These are phyloP conservation scores for Xenopus borealis DNA, from an alignment of 2,113 vertebrate genomes.

Conservation along the genomic window DNA sequence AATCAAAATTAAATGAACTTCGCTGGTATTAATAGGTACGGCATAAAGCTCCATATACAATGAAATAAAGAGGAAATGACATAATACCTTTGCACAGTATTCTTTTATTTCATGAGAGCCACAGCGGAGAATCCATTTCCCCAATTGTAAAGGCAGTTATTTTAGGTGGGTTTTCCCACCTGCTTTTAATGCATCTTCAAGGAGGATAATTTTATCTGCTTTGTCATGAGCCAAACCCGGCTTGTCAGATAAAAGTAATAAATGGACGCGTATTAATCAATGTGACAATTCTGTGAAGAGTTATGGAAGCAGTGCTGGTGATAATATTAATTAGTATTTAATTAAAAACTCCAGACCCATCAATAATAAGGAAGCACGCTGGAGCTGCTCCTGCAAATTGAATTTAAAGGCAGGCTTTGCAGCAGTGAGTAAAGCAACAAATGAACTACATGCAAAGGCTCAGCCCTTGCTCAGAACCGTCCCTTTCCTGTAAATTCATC, in stretches of 20 bases:
- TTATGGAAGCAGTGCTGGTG: slow-evolving; percentile 67
- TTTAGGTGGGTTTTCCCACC: slow-evolving; percentile 30
- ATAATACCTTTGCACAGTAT: slow-evolving; percentile 60
- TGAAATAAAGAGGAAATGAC: slow-evolving; percentile 68
- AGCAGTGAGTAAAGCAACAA: neutral
- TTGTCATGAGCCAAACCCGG: slow-evolving; percentile 67
- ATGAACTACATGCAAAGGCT: no score
- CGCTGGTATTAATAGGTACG: slow-evolving; percentile 71
- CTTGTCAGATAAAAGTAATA: slow-evolving; percentile 81
- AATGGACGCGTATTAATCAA: slow-evolving; percentile 81
- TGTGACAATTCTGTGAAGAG: slow-evolving; percentile 70
- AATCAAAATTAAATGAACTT: slow-evolving; percentile 72
- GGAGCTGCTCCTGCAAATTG: slow-evolving; percentile 67
- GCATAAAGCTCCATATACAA: slow-evolving; percentile 69
- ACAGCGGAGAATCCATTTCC: slow-evolving; percentile 53
- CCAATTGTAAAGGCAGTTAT: slow-evolving; percentile 8
- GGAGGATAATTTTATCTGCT: slow-evolving; percentile 74
- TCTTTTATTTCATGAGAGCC: slow-evolving; percentile 20
- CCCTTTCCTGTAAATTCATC: no score
- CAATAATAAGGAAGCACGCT: slow-evolving; percentile 73
- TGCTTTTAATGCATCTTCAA: slow-evolving; percentile 69
- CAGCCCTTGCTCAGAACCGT: no score
- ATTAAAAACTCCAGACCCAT: slow-evolving; percentile 78
- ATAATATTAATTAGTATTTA: slow-evolving; percentile 87
- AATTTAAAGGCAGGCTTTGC: slow-evolving; percentile 32